These are phyloP conservation scores for Hermaeophaga mercurialis DNA, from an alignment of 2,888 invertebrate genomes.

Conservation along the genomic window DNA sequence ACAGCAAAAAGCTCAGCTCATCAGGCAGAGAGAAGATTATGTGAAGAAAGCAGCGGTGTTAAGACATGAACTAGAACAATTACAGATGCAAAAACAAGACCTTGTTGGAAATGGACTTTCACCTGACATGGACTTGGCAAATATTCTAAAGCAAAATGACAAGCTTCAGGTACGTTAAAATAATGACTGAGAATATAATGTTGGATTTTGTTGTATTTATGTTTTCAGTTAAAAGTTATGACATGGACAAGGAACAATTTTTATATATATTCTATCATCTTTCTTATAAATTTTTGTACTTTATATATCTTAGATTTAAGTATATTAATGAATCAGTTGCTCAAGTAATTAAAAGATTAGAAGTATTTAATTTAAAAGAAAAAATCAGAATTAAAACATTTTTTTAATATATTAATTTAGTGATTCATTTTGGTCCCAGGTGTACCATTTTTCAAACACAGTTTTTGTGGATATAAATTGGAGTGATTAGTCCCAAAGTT, in stretches of 20 bases:
- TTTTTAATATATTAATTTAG: neutral
- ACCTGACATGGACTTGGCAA: slow-evolving; percentile 70
- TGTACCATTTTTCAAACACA: neutral
- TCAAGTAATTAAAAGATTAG: too few species aligned
- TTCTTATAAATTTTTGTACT: neutral
- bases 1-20: slow-evolving; percentile 79
- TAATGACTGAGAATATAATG: neutral
- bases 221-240: slow-evolving; percentile 5
- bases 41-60: slow-evolving; percentile 74
- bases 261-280: neutral
- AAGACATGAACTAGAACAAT: slow-evolving; percentile 76
- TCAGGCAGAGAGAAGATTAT: slow-evolving; percentile 82
- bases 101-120: slow-evolving; percentile 72
- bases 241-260: neutral
- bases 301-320: too few species aligned
- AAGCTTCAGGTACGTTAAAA: slow-evolving; percentile 74
- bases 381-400: neutral
- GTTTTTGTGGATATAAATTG: slow-evolving; percentile 4
- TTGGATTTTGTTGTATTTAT: neutral
- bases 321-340: too few species aligned
- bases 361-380: too few species aligned
- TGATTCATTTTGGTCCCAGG: neutral
- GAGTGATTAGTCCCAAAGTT: slow-evolving; percentile 5
- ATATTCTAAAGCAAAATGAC: slow-evolving; percentile 81
- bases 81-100: slow-evolving; percentile 80